Percentiles rank a stretch among this genome's conserved stretches.
phyloP scores from a whole-genome alignment of 2,888 invertebrate genomes.

The Oscheius sp. region DNA sequence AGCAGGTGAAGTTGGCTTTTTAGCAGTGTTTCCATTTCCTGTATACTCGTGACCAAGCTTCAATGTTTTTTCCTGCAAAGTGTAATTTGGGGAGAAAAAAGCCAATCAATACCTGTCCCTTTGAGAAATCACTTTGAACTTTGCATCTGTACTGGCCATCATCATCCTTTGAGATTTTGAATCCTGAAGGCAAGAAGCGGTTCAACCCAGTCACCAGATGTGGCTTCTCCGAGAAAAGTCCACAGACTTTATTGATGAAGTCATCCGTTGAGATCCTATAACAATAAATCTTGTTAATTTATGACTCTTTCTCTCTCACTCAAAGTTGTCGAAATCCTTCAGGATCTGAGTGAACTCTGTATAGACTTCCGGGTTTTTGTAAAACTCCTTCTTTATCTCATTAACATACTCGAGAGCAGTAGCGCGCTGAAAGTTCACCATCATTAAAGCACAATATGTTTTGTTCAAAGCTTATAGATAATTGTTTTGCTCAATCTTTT shows the following conservation, averaged over 20 bases:
- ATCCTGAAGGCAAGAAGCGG: neutral
- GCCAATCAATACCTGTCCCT: neutral
- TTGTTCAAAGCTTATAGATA: neutral
- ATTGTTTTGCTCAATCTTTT: neutral
- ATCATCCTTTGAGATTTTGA: neutral
- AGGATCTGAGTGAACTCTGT: slow-evolving; percentile 6
- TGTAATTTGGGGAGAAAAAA: no score
- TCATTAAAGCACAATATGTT: neutral
- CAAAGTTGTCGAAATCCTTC: slow-evolving; percentile 9
- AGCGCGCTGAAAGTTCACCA: neutral
- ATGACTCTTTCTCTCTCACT: neutral
- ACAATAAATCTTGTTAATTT: neutral
- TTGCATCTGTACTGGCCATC: neutral
- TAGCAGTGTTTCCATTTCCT: neutral
- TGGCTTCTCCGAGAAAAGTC: neutral
- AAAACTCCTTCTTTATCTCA: slow-evolving; percentile 6
- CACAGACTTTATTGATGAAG: slow-evolving; percentile 3
- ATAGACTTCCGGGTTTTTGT: neutral
- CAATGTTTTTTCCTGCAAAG: no score
- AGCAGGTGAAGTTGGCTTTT: neutral
- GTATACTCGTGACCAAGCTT: neutral
- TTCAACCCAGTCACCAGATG: slow-evolving; percentile 4
- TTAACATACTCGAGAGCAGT: slow-evolving; percentile 3
- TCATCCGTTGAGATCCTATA: slow-evolving; percentile 6
- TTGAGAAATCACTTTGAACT: neutral